Evolutionary conservation across 2,888 invertebrate species (phyloP).

Genomic region (Drosophila paramelanica): DNA sequence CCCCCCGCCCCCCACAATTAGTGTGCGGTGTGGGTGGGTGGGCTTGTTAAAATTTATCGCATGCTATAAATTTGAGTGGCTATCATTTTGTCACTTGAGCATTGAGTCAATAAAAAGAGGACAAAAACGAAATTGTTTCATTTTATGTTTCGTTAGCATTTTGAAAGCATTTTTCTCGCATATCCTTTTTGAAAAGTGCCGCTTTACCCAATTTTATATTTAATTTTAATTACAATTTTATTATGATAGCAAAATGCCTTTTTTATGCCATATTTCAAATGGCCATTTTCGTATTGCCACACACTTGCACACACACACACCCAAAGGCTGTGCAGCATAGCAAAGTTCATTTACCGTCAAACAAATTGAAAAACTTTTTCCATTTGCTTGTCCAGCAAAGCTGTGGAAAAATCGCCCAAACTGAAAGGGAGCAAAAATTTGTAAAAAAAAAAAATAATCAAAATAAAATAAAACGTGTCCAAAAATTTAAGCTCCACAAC

Average conservation of each 20-base stretch:
- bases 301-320: slow-evolving; percentile 9
- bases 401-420: slow-evolving; percentile 54
- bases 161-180: slow-evolving; percentile 48
- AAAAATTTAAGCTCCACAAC: slow-evolving; percentile 41
- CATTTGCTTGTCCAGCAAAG: slow-evolving; percentile 63
- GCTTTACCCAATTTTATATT: slow-evolving; percentile 46
- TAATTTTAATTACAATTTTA: slow-evolving; percentile 75
- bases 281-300: slow-evolving; percentile 41
- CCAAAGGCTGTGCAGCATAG: slow-evolving; percentile 37
- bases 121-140: slow-evolving; percentile 30
- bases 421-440: slow-evolving; percentile 54
- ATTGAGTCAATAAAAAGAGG: slow-evolving; percentile 63
- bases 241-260: slow-evolving; percentile 67
- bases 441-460: neutral
- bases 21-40: slow-evolving; percentile 17
- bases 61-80: slow-evolving; percentile 73
- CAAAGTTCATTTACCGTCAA: slow-evolving; percentile 75
- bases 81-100: slow-evolving; percentile 68
- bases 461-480: slow-evolving; percentile 43
- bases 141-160: slow-evolving; percentile 66
- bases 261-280: slow-evolving; percentile 70
- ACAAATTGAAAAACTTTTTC: slow-evolving; percentile 79
- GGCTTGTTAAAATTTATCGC: slow-evolving; percentile 73
- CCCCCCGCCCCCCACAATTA: slow-evolving; percentile 44
- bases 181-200: slow-evolving; percentile 25